Percentiles rank a stretch among this genome's conserved stretches.
These are phyloP conservation scores for Adelognathus sp. DNA, from an alignment of 2,888 invertebrate genomes.

Conservation along the genomic window DNA sequence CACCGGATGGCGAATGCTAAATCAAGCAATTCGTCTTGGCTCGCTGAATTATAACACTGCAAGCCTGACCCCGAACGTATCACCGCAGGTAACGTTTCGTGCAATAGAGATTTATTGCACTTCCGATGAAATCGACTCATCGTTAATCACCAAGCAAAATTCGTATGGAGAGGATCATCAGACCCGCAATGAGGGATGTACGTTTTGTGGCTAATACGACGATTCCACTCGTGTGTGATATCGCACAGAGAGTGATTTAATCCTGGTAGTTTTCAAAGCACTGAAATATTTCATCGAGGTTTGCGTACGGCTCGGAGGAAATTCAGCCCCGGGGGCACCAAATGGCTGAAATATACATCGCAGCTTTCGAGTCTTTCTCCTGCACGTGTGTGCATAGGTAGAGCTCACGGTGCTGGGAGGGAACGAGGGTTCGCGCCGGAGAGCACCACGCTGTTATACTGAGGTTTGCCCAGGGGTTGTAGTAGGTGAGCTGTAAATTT, in stretches of 20 bases:
- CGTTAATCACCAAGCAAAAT: no score
- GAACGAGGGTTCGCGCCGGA: constrained; percentile 44
- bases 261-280: neutral
- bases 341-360: constrained; percentile 24
- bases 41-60: constrained; percentile 28
- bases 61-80: neutral
- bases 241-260: neutral
- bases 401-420: neutral
- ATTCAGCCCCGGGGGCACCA: neutral
- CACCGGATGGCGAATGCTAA: constrained; percentile 33
- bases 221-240: neutral
- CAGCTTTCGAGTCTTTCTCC: constrained; percentile 38
- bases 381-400: neutral
- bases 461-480: constrained; percentile 58
- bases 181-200: neutral
- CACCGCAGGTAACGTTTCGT: neutral
- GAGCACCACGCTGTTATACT: constrained; percentile 49
- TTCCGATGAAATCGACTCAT: neutral
- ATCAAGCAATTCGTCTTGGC: constrained; percentile 31
- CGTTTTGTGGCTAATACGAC: neutral
- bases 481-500: constrained; percentile 78
- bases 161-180: no score
- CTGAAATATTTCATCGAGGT: neutral
- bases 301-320: neutral
- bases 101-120: neutral